Conservation (phyloP, 2,888 invertebrate genomes). For the Drosophila neonasuta region DNA sequence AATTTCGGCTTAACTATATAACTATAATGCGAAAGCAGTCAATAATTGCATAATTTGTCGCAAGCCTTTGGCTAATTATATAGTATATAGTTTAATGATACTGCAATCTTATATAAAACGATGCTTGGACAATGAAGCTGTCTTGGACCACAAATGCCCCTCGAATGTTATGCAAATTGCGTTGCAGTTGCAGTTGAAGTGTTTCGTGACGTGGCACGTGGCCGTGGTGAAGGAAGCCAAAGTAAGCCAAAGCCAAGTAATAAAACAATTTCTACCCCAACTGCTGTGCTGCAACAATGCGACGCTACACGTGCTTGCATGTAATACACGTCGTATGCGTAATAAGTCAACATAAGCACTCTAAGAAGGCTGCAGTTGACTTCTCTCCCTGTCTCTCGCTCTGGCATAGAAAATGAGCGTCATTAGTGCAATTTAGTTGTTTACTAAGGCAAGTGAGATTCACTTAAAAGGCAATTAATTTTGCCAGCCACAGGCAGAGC, state of each 20-base stretch:
- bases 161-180: conserved; percentile 31
- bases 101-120: conserved; percentile 36
- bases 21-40: neutral
- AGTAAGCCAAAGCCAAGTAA: conserved; percentile 13
- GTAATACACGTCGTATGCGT: conserved; percentile 54
- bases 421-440: conserved; percentile 80
- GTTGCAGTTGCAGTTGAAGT: neutral
- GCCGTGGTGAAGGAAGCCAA: conserved; percentile 31
- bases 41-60: conserved; percentile 19
- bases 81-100: conserved; percentile 1
- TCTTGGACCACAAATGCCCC: neutral
- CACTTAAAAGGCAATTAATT: conserved; percentile 82
- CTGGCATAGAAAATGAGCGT: conserved; percentile 74
- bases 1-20: conserved; percentile 12
- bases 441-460: conserved; percentile 79
- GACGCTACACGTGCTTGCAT: conserved; percentile 55
- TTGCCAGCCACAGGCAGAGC: conserved; percentile 75
- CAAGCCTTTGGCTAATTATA: neutral
- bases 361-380: conserved; percentile 31
- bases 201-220: conserved; percentile 33
- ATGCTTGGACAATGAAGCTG: neutral
- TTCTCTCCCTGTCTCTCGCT: conserved; percentile 1
- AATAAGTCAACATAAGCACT: conserved; percentile 66
- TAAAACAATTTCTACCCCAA: conserved; percentile 29
- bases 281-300: conserved; percentile 21